Conservation (phyloP, 2,888 invertebrate species). For the Tenthredo scrophulariae region DNA sequence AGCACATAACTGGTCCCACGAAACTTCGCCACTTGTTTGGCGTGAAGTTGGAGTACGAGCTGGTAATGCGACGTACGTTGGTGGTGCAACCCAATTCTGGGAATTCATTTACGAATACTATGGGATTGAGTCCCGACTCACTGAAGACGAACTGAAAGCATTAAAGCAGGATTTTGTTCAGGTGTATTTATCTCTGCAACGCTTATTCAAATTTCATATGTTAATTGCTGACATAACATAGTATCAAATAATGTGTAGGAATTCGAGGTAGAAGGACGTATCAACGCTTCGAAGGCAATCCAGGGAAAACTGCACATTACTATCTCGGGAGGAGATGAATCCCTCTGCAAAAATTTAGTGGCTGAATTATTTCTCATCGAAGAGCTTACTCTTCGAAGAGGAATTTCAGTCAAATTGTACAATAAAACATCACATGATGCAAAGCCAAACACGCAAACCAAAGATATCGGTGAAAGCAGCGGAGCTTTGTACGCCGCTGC, state of each 20-base stretch:
- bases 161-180: conserved; percentile 68
- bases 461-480: conserved; percentile 58
- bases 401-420: conserved; percentile 69
- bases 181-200: conserved; percentile 58
- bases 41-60: conserved; percentile 81
- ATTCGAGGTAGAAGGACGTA: conserved; percentile 53
- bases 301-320: conserved; percentile 61
- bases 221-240: background rate
- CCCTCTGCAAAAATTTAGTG: conserved; percentile 67
- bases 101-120: conserved; percentile 84
- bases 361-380: conserved; percentile 67
- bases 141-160: conserved; percentile 67
- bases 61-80: conserved; percentile 81
- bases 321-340: conserved; percentile 68
- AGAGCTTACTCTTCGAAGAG: conserved; percentile 62
- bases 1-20: conserved; percentile 81
- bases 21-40: conserved; percentile 82
- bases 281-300: conserved; percentile 28
- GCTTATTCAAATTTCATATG: background rate
- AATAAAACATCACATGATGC: conserved; percentile 65
- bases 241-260: conserved; percentile 51
- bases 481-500: conserved; percentile 70
- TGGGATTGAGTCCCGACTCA: conserved; percentile 74
- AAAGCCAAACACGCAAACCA: conserved; percentile 64
- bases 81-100: conserved; percentile 82